Base-by-base conservation (phyloP, 2,797 vertebrate species). In the Notolepis coatsorum region DNA sequence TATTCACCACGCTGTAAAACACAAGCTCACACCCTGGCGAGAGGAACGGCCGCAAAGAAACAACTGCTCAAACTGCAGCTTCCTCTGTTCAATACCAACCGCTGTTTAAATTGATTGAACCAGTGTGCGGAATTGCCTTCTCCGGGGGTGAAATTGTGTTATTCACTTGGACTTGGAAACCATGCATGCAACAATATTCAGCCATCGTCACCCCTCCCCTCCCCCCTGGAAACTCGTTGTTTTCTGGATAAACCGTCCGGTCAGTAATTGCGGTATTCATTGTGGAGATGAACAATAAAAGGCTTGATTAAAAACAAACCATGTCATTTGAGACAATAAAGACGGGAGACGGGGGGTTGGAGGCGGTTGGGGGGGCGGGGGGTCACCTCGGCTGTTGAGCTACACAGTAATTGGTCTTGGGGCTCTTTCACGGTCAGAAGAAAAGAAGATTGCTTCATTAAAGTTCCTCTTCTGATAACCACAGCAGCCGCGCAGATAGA, bases 391-490 rank as follows among this genome's bases (percentile, higher is more conserved):
- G 79, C 84, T 58, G 75, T 25, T 50, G 73, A 80, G 82, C 85
- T 65, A 73, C 73, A 51, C 63, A 68, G 84, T 91, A 92, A 92
- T 93, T 91, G 90, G 86, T 86, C 79, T 67, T 73, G 53, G 84
- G 80, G 73, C 84, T 89, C 71, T 89, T 89, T 92, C 87, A 85
- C 74, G 80, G 86, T 88, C 73, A 74, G 84, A 53, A 76, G 70
- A 76, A 65, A 66, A 68, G 76, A 69, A 84, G 88, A 92, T 92
- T 92, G 90, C 88, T 91, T 91, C 91, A 92, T 93, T 93, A 91
- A 79, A 87, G 85, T 88, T 88, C 82, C 85, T 85, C 75, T 78
- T 87, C 80, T 82, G 86, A 91, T 91, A 84, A 84, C 84, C 62
- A 56, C 84, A 57, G 71, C 79, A 58, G 64, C 77, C 69, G 27